Evolutionary conservation across 2,113 vertebrate species (phyloP).

Genomic region (Cryptotis parvus): DNA sequence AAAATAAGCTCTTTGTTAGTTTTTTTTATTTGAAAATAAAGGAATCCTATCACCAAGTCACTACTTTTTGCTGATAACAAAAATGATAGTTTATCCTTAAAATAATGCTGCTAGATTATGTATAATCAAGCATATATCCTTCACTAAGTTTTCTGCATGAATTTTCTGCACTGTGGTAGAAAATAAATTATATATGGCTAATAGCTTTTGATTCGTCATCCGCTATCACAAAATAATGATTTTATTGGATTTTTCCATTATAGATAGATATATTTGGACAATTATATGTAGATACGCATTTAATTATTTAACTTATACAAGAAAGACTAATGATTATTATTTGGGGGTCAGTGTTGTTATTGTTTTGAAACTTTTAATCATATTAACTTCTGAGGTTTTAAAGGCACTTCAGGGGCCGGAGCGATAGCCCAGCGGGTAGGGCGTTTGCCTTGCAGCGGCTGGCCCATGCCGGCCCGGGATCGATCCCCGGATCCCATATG

Average conservation of each 20-base stretch:
- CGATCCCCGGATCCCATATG: too few species aligned
- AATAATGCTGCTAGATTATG: not conserved
- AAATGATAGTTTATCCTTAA: not conserved
- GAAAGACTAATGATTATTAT: conserved; percentile 26
- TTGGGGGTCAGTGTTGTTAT: not conserved
- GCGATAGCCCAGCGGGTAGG: too few species aligned
- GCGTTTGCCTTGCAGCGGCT: too few species aligned
- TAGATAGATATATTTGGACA: not conserved
- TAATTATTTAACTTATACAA: too few species aligned
- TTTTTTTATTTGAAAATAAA: not conserved
- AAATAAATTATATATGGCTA: not conserved
- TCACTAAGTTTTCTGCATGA: not conserved
- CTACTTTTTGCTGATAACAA: not conserved
- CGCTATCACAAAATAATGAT: conserved; percentile 22
- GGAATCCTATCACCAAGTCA: not conserved
- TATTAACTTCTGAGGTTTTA: conserved; percentile 44
- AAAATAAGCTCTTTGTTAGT: not conserved
- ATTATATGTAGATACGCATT: not conserved
- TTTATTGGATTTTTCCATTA: not conserved
- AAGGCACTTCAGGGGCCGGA: too few species aligned
- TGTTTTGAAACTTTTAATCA: conserved; percentile 49
- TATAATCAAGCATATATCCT: not conserved
- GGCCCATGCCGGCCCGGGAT: too few species aligned
- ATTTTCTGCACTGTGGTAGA: not conserved
- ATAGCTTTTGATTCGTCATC: conserved; percentile 8